Evolutionary conservation across 2,113 vertebrate species (phyloP).

Genomic region (Hippocampus abdominalis): DNA sequence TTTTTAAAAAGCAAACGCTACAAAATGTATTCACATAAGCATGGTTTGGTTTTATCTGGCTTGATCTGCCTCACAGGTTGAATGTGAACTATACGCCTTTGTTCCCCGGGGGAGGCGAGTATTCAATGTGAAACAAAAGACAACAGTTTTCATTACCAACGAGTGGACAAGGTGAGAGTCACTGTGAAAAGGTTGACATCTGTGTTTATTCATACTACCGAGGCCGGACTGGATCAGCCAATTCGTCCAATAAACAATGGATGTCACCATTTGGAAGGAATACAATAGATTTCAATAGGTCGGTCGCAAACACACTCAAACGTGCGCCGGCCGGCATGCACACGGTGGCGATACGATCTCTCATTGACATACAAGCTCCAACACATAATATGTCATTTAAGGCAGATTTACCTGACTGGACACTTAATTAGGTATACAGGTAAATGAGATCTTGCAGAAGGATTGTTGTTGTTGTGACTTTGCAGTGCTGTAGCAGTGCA

Average conservation of each 20-base stretch:
- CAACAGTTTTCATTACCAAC: constrained; percentile 90
- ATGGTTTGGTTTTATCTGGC: constrained; percentile 82
- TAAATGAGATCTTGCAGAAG: not conserved
- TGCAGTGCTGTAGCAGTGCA: not conserved
- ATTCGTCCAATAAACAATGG: constrained; percentile 83
- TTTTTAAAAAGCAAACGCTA: not conserved
- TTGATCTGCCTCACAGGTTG: constrained; percentile 72
- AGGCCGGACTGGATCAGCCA: constrained; percentile 88
- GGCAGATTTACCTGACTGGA: not conserved
- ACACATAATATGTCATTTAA: not conserved
- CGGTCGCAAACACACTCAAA: constrained; percentile 61
- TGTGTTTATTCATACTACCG: constrained; percentile 89
- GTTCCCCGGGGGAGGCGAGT: constrained; percentile 80
- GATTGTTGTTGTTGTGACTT: not conserved
- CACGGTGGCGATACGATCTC: not conserved
- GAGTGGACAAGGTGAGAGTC: constrained; percentile 87
- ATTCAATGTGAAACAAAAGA: constrained; percentile 93
- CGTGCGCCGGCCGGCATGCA: not conserved
- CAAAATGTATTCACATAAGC: not conserved
- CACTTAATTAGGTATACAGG: not conserved
- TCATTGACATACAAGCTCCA: not conserved
- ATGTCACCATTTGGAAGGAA: constrained; percentile 86
- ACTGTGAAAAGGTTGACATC: constrained; percentile 96
- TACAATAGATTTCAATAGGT: constrained; percentile 89
- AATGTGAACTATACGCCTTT: constrained; percentile 79